Base-by-base conservation (phyloP, 2,113 vertebrate species). In the Tretioscincus oriximinensis region DNA sequence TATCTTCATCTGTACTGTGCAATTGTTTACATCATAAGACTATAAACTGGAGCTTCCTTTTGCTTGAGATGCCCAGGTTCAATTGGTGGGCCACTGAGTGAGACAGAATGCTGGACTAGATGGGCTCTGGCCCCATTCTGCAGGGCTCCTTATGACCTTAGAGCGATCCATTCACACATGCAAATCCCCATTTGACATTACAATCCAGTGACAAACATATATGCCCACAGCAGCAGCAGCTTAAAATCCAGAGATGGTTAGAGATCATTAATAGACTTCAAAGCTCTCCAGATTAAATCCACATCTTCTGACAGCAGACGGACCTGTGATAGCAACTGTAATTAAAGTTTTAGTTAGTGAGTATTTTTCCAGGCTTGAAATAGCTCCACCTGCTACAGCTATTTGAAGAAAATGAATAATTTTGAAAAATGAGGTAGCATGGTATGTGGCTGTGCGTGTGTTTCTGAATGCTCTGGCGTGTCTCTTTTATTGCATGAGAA, bases 331-430 rank as follows among this genome's bases (percentile, higher is more conserved):
- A 86, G 82, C 82, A 89, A 41, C 61, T 75, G 72, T 90, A 88
- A 89, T 90, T 92, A 85, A 90, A 86, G 45, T 18, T 82, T 84
- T 78, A 45, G 82, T 88, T 69, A 28, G 73, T 58, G 47, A 35
- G n/a, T n/a, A 58, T 69, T 74, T 41, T 75, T 84, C 64, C 86
- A 82, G 86, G 80, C 83, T 84, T 77, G 67, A 84, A 91, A 77
- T 83, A 75, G 58, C 74, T 87, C 77, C 77, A 79, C 77, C 47
- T 79, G 66, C 63, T 45, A 60, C 74, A 65, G 73, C 78, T 70
- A 86, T 90, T 58, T 90, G 74, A 87, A 78, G 60, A 89, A 91
- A 68, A 35, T 71, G 81, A 75, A 81, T 87, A 90, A 89, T 90
- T 90, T 84, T 91, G 70, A 0, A 85, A 91, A 91, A 89, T 67